Conservation (phyloP, 2,888 invertebrate genomes). For the Ochropacha duplaris region DNA sequence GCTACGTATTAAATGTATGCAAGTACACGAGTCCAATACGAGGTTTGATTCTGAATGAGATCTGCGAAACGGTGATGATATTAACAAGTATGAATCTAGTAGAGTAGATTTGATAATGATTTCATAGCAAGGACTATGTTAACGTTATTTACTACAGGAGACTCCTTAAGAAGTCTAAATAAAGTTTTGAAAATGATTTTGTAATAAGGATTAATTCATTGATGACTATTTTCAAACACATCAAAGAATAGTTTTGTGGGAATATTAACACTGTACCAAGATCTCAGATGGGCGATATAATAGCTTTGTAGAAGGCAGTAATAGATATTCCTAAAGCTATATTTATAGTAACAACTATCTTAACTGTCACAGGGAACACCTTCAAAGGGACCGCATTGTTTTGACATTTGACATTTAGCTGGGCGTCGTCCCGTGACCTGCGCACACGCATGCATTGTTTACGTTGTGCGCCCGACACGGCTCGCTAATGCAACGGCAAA, state of each 20-base stretch:
- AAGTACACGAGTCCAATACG: not conserved
- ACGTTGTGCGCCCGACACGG: conserved; percentile 6
- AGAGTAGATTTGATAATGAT: no score
- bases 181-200: no score
- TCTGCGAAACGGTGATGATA: no score
- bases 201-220: no score
- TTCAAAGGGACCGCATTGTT: conserved; percentile 2
- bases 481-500: conserved; percentile 19
- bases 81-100: no score
- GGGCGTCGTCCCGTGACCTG: not conserved
- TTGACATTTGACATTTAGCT: not conserved
- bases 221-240: no score
- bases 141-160: no score
- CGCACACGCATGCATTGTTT: conserved; percentile 1
- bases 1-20: not conserved
- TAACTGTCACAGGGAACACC: not conserved
- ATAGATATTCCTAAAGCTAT: not conserved
- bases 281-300: not conserved
- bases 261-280: not conserved
- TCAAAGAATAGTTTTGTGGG: no score
- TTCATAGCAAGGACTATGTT: no score
- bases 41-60: no score
- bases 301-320: not conserved
- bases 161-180: no score
- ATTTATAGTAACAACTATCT: not conserved